Conservation (phyloP, 2,888 invertebrate genomes). For the Geotrupes spiniger region DNA sequence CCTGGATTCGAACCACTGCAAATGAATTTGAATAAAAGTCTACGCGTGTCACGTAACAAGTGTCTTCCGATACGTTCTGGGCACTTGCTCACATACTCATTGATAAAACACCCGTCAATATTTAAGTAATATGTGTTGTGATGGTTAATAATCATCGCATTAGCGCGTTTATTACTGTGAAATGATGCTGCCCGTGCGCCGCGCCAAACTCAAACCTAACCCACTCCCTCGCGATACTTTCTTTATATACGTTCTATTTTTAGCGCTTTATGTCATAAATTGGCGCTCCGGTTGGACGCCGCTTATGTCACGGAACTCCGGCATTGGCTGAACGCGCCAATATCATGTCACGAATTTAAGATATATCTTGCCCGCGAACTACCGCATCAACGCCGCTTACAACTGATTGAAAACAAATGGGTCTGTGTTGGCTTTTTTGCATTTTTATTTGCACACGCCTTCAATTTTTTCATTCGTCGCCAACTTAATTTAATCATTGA, state of each 20-base stretch:
- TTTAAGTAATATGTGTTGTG: conserved; percentile 38
- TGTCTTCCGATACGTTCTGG: conserved; percentile 35
- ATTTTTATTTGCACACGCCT: conserved; percentile 15
- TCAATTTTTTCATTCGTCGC: conserved; percentile 4
- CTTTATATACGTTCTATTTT: conserved; percentile 46
- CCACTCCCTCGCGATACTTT: conserved; percentile 43
- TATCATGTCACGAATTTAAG: conserved; percentile 26
- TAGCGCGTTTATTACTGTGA: conserved; percentile 31
- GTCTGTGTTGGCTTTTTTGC: conserved; percentile 23
- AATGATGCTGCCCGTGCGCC: conserved; percentile 40
- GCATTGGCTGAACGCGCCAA: conserved; percentile 37
- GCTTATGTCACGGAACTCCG: conserved; percentile 38
- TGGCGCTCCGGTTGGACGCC: conserved; percentile 34
- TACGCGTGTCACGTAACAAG: conserved; percentile 36
- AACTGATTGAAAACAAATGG: conserved; percentile 39
- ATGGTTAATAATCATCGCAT: conserved; percentile 47
- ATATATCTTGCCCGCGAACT: conserved; percentile 38
- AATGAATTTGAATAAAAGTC: conserved; percentile 27
- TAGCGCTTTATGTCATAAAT: conserved; percentile 45
- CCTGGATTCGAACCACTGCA: conserved; percentile 39
- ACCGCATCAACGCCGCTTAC: conserved; percentile 25
- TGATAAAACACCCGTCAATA: conserved; percentile 37
- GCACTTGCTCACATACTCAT: conserved; percentile 41
- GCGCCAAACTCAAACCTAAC: conserved; percentile 47
- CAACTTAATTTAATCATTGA: conserved; percentile 3